Conservation (phyloP, 2,888 invertebrate genomes). For the Tinea semifulvella region DNA sequence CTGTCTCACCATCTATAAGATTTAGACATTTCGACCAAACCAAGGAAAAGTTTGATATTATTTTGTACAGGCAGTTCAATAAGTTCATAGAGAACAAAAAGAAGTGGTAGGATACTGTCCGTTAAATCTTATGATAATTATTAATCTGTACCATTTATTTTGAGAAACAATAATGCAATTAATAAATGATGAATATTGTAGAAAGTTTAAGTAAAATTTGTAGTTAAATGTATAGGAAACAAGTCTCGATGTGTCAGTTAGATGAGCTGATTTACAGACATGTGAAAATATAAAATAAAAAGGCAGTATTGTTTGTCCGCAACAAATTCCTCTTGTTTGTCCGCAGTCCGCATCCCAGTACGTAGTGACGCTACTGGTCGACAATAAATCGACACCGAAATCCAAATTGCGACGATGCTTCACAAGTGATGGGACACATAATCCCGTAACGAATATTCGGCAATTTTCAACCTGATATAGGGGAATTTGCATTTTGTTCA, state of each 20-base stretch:
- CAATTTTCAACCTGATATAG: constrained; percentile 3
- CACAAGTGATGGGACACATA: constrained; percentile 23
- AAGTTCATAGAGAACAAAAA: no score
- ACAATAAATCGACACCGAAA: constrained; percentile 58
- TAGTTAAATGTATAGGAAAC: no score
- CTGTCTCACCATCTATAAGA: no score
- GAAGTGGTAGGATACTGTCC: no score
- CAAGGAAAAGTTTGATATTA: no score
- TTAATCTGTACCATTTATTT: no score
- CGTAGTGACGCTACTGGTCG: constrained; percentile 24
- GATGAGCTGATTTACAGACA: constrained; percentile 51
- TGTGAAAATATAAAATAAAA: constrained; percentile 25
- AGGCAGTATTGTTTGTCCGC: constrained; percentile 36
- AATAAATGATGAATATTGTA: no score
- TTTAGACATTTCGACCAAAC: no score
- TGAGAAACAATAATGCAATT: no score
- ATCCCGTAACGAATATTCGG: constrained; percentile 13
- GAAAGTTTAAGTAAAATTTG: no score
- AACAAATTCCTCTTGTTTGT: constrained; percentile 58
- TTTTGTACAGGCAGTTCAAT: no score
- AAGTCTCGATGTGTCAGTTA: constrained; percentile 30
- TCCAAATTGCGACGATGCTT: constrained; percentile 58
- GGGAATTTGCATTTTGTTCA: constrained; percentile 2
- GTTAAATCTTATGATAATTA: no score
- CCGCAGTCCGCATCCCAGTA: constrained; percentile 46